Evolutionary conservation across 2,797 vertebrate genomes (phyloP), one percentile per base, ranked within the genome.

Genomic region (Microctenopoma steveboyesi): DNA sequence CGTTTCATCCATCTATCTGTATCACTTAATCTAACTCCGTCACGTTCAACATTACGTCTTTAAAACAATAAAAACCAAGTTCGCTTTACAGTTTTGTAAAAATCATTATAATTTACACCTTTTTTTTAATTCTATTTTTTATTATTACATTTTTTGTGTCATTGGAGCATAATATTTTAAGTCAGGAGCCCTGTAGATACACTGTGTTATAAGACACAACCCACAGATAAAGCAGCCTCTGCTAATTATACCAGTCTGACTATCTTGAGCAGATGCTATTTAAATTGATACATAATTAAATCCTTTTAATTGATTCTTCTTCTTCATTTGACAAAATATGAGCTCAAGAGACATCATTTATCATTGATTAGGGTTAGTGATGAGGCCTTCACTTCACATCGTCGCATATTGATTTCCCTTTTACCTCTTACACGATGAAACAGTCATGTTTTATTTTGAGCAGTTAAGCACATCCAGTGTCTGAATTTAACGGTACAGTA

Each of bases 161-260:
- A 2, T 6, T 22, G 12, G 49, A 4, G 5, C 49, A 56, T 61
- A 40, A 9, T n/a, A 18, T 55, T 35, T 1, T 48, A 52, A 49
- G 18, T 74, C 62, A 43, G 6, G 27, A 64, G 72, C 64, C 68
- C 48, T 75, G 18, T 45, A 37, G 1, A 62, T 58, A 50, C 59
- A 68, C 13, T 50, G 30, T 56, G 47, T 71, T 16, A 43, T 53
- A 11, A 59, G 14, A 42, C 79, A 66, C 52, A 56, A 46, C 8
- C 50, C 57, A 62, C 25, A 68, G 46, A 69, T 47, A 67, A 53
- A 39, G 69, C 66, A 72, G 39, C 42, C 46, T 50, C 60, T 73
- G 16, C 52, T 74, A 73, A 83, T 73, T 72, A 70, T 56, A 37
- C 52, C 63, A 71, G 12, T 80, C 72, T 51, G 45, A 43, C 66